Conservation (phyloP, 2,113 vertebrate species). For the Daubentonia madagascariensis region DNA sequence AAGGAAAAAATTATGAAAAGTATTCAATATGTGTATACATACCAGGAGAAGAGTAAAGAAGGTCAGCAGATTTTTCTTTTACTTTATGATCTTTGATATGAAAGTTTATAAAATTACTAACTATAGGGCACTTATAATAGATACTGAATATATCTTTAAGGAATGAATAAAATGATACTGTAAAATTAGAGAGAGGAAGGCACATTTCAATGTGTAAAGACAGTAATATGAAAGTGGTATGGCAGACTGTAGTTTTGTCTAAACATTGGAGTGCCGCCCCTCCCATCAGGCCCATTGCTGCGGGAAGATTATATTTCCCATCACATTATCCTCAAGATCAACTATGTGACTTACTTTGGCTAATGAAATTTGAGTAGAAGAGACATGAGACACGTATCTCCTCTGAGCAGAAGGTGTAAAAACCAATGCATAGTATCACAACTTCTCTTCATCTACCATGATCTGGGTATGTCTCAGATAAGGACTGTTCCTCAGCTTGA, state of each 20-base stretch:
- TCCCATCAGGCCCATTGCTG: background rate
- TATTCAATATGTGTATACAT: background rate
- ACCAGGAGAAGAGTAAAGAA: background rate
- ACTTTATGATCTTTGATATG: background rate
- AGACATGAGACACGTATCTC: background rate
- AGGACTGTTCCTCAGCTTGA: background rate
- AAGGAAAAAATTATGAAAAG: background rate
- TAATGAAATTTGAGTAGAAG: background rate
- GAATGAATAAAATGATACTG: background rate
- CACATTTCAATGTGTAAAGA: background rate
- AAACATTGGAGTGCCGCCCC: background rate
- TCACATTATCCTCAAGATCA: background rate
- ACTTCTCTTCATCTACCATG: background rate
- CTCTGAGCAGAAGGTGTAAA: background rate
- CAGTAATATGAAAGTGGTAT: background rate
- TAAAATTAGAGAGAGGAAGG: background rate
- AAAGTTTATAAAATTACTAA: background rate
- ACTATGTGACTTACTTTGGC: background rate
- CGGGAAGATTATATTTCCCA: background rate
- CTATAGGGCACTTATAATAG: background rate
- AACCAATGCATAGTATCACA: rapidly evolving
- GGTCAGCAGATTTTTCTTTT: background rate
- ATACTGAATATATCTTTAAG: background rate
- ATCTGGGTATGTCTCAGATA: background rate
- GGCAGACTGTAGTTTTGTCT: background rate